These are phyloP conservation scores for Pollachius pollachius DNA, from an alignment of 2,113 vertebrate genomes.

Conservation along the genomic window DNA sequence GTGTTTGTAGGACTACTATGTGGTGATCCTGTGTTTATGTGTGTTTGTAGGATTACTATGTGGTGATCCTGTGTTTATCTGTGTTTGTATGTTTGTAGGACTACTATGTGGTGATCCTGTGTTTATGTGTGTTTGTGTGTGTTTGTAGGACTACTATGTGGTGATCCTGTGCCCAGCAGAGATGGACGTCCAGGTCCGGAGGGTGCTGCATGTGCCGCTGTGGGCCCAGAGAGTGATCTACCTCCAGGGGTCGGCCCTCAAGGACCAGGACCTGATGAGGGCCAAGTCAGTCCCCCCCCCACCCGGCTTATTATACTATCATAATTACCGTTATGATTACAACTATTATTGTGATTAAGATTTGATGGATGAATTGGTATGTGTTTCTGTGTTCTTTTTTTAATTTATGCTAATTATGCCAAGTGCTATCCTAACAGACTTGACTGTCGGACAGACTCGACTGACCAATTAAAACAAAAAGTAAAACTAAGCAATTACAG, in stretches of 20 bases:
- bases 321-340: too few relatives aligned
- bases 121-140: slow-evolving; percentile 21
- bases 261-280: slow-evolving; percentile 83
- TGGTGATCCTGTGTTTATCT: slow-evolving; percentile 3
- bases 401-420: too few relatives aligned
- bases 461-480: too few relatives aligned
- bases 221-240: slow-evolving; percentile 85
- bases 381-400: too few relatives aligned
- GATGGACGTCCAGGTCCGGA: slow-evolving; percentile 80
- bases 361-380: too few relatives aligned
- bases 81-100: neutral
- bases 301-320: too few relatives aligned
- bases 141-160: slow-evolving; percentile 79
- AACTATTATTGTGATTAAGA: too few relatives aligned
- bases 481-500: too few relatives aligned
- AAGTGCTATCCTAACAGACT: too few relatives aligned
- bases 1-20: neutral
- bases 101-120: slow-evolving; percentile 3
- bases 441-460: too few relatives aligned
- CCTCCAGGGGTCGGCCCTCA: slow-evolving; percentile 81
- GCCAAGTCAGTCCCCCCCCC: slow-evolving; percentile 73
- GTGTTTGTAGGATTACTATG: neutral
- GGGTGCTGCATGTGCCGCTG: slow-evolving; percentile 80
- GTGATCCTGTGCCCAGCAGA: slow-evolving; percentile 83
- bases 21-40: neutral